phyloP scores from a whole-genome alignment of 2,113 vertebrate genomes.

The Potamarius usumacintae region DNA sequence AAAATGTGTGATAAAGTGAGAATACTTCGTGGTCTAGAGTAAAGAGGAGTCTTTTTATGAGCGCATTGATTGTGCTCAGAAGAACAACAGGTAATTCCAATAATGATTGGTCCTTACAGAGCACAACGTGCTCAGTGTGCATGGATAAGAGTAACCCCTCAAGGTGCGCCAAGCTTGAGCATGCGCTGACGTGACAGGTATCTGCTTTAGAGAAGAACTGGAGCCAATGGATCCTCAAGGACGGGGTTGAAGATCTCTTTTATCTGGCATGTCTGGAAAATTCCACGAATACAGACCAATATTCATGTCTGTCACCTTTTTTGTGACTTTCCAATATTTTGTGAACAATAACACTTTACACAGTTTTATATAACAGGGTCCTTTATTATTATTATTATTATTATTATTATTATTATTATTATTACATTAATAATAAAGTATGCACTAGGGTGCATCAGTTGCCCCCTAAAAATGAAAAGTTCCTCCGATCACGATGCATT shows the following conservation, averaged over 20 bases:
- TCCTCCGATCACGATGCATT: too few species aligned
- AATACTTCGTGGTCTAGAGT: too few species aligned
- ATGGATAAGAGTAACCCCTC: too few species aligned
- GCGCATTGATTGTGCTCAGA: too few species aligned
- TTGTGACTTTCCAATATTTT: not conserved
- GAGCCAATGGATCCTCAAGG: not conserved
- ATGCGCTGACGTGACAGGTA: too few species aligned
- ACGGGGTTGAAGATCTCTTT: not conserved
- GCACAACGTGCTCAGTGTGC: too few species aligned
- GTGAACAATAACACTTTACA: not conserved
- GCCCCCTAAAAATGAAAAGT: too few species aligned
- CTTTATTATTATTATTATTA: not conserved
- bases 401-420: not conserved
- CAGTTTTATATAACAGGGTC: not conserved
- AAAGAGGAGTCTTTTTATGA: too few species aligned
- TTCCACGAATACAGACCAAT: not conserved
- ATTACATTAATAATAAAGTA: not conserved
- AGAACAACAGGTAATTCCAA: too few species aligned
- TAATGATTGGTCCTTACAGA: too few species aligned
- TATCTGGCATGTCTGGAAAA: not conserved
- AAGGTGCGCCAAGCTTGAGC: too few species aligned
- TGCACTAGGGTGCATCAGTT: not conserved
- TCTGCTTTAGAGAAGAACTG: not conserved
- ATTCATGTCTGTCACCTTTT: not conserved
- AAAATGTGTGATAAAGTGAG: too few species aligned